Percentiles rank a stretch among this genome's conserved stretches.
Conservation (phyloP, 2,113 vertebrate genomes). For the Dunckerocampus dactyliophorus region DNA sequence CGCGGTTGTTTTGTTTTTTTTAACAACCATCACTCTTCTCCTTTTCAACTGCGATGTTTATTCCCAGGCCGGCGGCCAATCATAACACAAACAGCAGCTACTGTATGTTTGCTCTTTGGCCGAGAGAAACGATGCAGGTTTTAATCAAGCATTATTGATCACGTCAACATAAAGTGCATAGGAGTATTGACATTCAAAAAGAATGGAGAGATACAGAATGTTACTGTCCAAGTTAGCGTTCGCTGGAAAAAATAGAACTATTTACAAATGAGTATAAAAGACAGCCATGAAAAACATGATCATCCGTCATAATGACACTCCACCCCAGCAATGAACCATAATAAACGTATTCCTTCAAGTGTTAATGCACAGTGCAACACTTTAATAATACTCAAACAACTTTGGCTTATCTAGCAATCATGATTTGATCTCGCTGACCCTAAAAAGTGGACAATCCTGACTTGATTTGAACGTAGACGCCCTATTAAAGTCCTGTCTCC, state of each 20-base stretch:
- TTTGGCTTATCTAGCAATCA: not conserved
- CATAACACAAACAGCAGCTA: not conserved
- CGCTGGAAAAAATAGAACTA: slow-evolving; percentile 8
- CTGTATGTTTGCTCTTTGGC: not conserved
- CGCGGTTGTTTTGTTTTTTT: not conserved
- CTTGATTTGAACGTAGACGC: no score
- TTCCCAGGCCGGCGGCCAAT: not conserved
- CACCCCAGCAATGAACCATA: not conserved
- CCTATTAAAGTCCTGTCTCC: no score
- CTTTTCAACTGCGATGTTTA: not conserved
- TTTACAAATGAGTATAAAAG: slow-evolving; percentile 7
- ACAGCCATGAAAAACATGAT: not conserved
- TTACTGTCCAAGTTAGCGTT: no score
- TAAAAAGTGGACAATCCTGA: no score
- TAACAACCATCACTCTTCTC: not conserved
- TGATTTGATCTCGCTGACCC: slow-evolving; percentile 10
- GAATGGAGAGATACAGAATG: no score
- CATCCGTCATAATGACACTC: not conserved
- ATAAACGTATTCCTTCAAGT: not conserved
- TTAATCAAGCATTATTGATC: slow-evolving; percentile 36
- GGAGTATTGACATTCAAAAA: slow-evolving; percentile 32
- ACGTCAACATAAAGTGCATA: slow-evolving; percentile 40
- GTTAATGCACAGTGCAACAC: slow-evolving; percentile 1
- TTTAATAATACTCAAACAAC: slow-evolving; percentile 1
- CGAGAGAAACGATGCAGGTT: slow-evolving; percentile 20